Base-by-base conservation (phyloP, 2,888 invertebrate species). In the Bimastos eiseni region DNA sequence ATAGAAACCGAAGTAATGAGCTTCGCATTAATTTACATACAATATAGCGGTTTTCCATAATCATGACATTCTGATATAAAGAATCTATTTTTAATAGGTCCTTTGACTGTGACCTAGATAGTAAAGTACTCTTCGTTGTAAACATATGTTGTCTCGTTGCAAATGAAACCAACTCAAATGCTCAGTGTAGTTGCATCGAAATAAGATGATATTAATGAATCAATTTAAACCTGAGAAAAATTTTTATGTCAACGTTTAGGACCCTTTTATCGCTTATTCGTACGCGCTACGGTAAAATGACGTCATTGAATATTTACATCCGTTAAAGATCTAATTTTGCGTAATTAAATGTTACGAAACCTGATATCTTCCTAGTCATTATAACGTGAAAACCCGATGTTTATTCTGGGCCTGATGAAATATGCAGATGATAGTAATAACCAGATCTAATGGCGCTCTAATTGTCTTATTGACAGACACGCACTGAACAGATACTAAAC, bases 281-380 rank as follows among this genome's bases (percentile, higher is more conserved):
- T n/a, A 30, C 55, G 44, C 44, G 13, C 21, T 49, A 21, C n/a
- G 70, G n/a, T 70, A 70, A 70, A 30, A 17, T 70, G 70, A 70
- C 70, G n/a, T 70, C 70, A 70, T 70, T 70, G 30, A 70, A 70
- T 70, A 70, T 70, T 70, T 70, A 70, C 70, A 70, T 70, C 70
- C 70, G 30, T 70, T 70, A 8, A 70, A 70, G 70, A n/a, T 70
- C 30, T 70, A 70, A 70, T n/a, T 21, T 8, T 30, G n/a, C 30
- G 3, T 30, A 30, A 70, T n/a, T 70, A 11, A n/a, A 70, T 70
- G 70, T 70, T n/a, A 70, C 70, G 70, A 70, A n/a, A 70, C n/a
- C 70, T 70, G 30, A n/a, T 70, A 70, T 8, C 30, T 70, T 6
- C 5, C 30, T 70, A 70, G 70, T 70, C 30, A 70, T 70, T 70